Evolutionary conservation across 1,140 invertebrate genomes (phyloP).

Genomic region (Anoplolepis gracilipes): DNA sequence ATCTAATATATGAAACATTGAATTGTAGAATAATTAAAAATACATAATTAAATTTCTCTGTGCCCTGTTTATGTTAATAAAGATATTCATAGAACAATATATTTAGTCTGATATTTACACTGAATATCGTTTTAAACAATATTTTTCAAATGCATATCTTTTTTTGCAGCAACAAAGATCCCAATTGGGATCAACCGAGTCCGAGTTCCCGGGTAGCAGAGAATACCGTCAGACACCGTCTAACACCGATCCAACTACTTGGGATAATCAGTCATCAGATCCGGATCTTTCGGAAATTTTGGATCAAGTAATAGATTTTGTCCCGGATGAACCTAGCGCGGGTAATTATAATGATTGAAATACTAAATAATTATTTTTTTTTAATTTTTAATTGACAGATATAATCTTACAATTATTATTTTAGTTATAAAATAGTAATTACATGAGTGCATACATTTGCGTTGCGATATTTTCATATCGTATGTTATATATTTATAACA

Average conservation of each 20-base stretch:
- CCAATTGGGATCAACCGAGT: conserved; percentile 83
- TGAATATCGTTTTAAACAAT: not conserved
- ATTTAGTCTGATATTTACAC: too few species aligned
- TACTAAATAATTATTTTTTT: not conserved
- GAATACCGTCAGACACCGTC: conserved; percentile 80
- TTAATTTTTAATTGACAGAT: not conserved
- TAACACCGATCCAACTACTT: conserved; percentile 78
- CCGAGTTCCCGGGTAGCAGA: conserved; percentile 80
- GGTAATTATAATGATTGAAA: conserved; percentile 74
- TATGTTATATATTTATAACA: not conserved
- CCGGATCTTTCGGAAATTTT: conserved; percentile 92
- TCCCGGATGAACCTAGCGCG: conserved; percentile 87
- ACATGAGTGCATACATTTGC: too few species aligned
- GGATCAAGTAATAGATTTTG: conserved; percentile 94
- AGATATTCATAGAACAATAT: not conserved
- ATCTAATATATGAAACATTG: not conserved
- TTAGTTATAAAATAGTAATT: too few species aligned
- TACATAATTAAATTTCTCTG: not conserved
- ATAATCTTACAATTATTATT: not conserved
- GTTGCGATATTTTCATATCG: not conserved
- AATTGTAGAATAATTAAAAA: not conserved
- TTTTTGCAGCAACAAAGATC: conserved; percentile 81
- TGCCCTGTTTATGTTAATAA: not conserved
- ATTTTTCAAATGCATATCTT: conserved; percentile 47
- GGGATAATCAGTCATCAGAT: conserved; percentile 88